phyloP scores from a whole-genome alignment of 2,888 invertebrate genomes.

The Oeneis ivallda region DNA sequence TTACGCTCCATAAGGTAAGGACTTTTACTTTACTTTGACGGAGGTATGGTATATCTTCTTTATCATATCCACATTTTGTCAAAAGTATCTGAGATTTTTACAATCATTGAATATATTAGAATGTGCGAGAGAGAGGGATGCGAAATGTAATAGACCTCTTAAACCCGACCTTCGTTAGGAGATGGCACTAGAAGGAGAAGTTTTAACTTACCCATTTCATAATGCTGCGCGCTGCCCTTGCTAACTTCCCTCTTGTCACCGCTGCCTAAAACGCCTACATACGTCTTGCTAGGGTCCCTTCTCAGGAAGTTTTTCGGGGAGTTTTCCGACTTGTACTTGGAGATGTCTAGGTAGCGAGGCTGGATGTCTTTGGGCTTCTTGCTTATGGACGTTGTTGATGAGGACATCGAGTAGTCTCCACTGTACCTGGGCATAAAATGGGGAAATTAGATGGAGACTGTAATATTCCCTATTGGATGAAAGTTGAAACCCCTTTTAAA shows the following conservation, averaged over 20 bases:
- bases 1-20: too few relatives aligned
- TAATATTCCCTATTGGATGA: not conserved
- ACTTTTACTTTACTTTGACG: too few relatives aligned
- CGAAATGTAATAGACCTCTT: too few relatives aligned
- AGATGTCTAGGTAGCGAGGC: conserved; percentile 83
- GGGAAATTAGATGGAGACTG: not conserved
- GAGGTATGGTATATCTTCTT: too few relatives aligned
- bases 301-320: conserved; percentile 76
- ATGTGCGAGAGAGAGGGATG: too few relatives aligned
- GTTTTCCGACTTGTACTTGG: conserved; percentile 80
- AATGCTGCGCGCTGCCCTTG: conserved; percentile 67
- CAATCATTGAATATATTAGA: too few relatives aligned
- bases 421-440: conserved; percentile 60
- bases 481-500: too few relatives aligned
- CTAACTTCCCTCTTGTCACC: conserved; percentile 50
- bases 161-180: too few relatives aligned
- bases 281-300: conserved; percentile 81
- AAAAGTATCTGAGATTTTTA: too few relatives aligned
- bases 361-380: conserved; percentile 57
- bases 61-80: too few relatives aligned
- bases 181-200: too few relatives aligned
- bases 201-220: conserved; percentile 75
- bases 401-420: conserved; percentile 77
- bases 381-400: conserved; percentile 70
- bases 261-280: conserved; percentile 62